A percentile compares a stretch with the other conserved stretches of the same genome.
Evolutionary conservation across 1,140 invertebrate genomes (phyloP).

Genomic region (Bombus sylvicola): DNA sequence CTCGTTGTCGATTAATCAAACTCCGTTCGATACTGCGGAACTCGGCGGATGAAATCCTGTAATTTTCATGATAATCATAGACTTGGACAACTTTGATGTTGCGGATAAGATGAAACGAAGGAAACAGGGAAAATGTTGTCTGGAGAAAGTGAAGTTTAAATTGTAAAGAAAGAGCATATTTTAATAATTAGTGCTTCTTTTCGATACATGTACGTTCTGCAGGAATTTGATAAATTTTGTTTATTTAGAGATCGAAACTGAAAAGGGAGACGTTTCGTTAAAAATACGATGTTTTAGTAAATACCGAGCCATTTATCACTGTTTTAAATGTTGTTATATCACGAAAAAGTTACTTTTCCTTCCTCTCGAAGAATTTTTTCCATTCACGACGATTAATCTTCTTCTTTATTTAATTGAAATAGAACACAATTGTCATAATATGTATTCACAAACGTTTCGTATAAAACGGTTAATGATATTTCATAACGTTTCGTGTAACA

Average conservation of each 20-base stretch:
- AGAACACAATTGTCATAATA: too few relatives aligned
- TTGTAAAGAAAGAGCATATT: not conserved
- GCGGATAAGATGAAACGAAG: not conserved
- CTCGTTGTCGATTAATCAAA: not conserved
- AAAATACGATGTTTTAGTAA: not conserved
- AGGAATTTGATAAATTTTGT: not conserved
- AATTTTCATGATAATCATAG: not conserved
- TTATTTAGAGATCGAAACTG: not conserved
- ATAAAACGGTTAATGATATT: too few relatives aligned
- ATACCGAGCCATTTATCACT: too few relatives aligned
- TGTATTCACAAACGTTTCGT: too few relatives aligned
- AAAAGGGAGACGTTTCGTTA: not conserved
- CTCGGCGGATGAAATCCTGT: not conserved
- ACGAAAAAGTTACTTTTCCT: too few relatives aligned
- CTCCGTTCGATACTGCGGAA: not conserved
- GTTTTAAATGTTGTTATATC: too few relatives aligned
- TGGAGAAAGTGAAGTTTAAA: not conserved
- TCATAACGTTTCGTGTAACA: too few relatives aligned
- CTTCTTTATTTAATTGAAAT: too few relatives aligned
- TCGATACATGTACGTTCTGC: not conserved
- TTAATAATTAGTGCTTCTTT: not conserved
- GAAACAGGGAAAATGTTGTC: not conserved
- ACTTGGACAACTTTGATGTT: not conserved
- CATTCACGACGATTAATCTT: too few relatives aligned
- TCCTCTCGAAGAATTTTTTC: too few relatives aligned